Evolutionary conservation across 2,113 vertebrate genomes (phyloP).

Genomic region (Poeciliopsis prolifica): DNA sequence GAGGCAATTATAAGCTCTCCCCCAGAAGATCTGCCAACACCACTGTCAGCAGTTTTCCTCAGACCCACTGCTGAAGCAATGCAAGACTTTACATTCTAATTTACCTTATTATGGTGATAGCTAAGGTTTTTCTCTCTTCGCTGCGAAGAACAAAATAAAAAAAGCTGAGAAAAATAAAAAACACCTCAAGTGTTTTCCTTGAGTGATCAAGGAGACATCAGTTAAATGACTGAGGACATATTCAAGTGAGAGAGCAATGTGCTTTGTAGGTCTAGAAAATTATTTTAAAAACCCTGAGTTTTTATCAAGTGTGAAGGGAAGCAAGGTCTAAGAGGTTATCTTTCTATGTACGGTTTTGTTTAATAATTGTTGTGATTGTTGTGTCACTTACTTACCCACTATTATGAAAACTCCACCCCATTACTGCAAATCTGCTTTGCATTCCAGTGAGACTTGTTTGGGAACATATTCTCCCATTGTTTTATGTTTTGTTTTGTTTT

Average conservation of each 20-base stretch:
- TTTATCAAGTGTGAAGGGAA: background rate
- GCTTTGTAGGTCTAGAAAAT: slow-evolving; percentile 42
- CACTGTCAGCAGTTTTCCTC: slow-evolving; percentile 67
- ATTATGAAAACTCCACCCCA: too few relatives aligned
- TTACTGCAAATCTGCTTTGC: too few relatives aligned
- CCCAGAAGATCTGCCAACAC: slow-evolving; percentile 60
- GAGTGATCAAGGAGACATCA: slow-evolving; percentile 55
- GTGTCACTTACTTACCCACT: too few relatives aligned
- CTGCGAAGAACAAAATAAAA: background rate
- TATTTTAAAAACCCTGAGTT: background rate
- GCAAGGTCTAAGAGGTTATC: too few relatives aligned
- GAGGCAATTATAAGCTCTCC: slow-evolving; percentile 58
- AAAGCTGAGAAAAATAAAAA: background rate
- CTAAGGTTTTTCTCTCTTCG: slow-evolving; percentile 55
- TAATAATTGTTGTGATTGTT: too few relatives aligned
- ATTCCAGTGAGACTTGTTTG: too few relatives aligned
- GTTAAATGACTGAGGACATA: slow-evolving; percentile 43
- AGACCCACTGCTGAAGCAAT: slow-evolving; percentile 42
- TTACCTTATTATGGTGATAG: slow-evolving; percentile 69
- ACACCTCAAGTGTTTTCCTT: slow-evolving; percentile 53
- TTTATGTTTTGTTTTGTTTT: too few relatives aligned
- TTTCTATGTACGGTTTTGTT: too few relatives aligned
- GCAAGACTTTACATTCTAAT: slow-evolving; percentile 54
- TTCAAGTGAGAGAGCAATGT: slow-evolving; percentile 55
- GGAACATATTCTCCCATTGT: too few relatives aligned